Evolutionary conservation across 2,797 vertebrate genomes (phyloP).

Genomic region (Clarias pachynema): DNA sequence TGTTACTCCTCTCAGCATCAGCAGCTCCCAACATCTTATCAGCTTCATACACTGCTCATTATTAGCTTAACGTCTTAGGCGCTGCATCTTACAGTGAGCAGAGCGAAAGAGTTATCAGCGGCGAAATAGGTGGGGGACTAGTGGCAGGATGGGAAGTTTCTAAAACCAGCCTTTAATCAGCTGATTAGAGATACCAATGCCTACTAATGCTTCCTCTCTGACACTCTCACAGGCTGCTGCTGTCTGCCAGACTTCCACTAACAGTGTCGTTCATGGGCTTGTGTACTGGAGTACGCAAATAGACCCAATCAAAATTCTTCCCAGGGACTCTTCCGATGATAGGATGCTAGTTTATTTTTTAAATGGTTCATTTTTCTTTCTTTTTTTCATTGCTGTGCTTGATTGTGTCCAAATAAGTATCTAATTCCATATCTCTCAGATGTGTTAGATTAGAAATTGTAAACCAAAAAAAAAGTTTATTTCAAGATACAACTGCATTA

Average conservation of each 20-base stretch:
- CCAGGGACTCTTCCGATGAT: background rate
- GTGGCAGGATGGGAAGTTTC: constrained; percentile 45
- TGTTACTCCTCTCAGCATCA: constrained; percentile 35
- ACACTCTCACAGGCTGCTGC: constrained; percentile 39
- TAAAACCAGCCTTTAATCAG: constrained; percentile 57
- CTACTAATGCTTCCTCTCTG: constrained; percentile 44
- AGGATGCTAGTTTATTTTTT: background rate
- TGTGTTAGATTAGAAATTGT: background rate
- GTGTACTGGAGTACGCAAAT: constrained; percentile 11
- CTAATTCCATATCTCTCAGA: background rate
- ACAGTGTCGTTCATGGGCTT: background rate
- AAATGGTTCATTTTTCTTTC: background rate
- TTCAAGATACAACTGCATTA: background rate
- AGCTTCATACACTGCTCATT: constrained; percentile 44
- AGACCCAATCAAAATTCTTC: background rate
- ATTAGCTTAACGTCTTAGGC: constrained; percentile 51
- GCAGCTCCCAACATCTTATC: constrained; percentile 54
- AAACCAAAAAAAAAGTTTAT: background rate
- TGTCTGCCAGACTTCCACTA: constrained; percentile 47
- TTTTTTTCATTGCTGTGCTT: background rate
- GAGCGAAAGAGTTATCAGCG: constrained; percentile 53
- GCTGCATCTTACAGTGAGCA: constrained; percentile 22
- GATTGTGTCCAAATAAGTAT: background rate
- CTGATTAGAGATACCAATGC: constrained; percentile 51
- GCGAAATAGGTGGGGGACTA: constrained; percentile 51